Evolutionary conservation across 2,797 vertebrate genomes (phyloP), one percentile per base, ranked within the genome.

Genomic region (Helostoma temminkii): DNA sequence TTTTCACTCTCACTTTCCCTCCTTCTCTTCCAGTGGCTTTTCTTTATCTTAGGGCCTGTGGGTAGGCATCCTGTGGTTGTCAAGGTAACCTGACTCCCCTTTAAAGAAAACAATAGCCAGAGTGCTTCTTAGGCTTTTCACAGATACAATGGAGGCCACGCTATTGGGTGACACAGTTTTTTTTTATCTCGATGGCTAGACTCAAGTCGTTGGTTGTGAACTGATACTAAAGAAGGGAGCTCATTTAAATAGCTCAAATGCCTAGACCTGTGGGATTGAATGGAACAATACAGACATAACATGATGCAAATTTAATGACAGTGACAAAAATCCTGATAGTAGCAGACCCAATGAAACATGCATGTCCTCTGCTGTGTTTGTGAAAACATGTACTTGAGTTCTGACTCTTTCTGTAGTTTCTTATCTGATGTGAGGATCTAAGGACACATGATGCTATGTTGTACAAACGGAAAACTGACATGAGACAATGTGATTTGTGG

Each of bases 11-110:
- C 60, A 37, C 36, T 85, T 85, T 88, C 83, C 80, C 85, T 86
- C 80, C 75, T 80, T 84, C 82, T 81, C 68, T 77, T 67, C 66
- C 81, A 55, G 65, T 67, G 71, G 58, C 87, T 85, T 88, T 86
- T 90, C 86, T 92, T 77, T 77, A 47, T 77, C 82, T 63, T 56
- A 61, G 66, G 68, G 74, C 83, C 87, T 84, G 71, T 88, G 88
- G 87, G 86, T 83, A 83, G 88, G 85, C 90, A 92, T 93, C 92
- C 64, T 79, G 71, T 14, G 5, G 93, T 94, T 91, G 87, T 74
- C 90, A 86, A 43, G 90, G 93, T 85, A 93, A 94, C 91, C 83
- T 74, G 83, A 87, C 86, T 91, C 91, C 86, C 88, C 84, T 92
- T 87, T 78, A 82, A 83, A 79, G 84, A 84, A 91, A 78, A 93